Base-by-base conservation (phyloP, 1,140 invertebrate genomes). In the Penaeus chinensis region DNA sequence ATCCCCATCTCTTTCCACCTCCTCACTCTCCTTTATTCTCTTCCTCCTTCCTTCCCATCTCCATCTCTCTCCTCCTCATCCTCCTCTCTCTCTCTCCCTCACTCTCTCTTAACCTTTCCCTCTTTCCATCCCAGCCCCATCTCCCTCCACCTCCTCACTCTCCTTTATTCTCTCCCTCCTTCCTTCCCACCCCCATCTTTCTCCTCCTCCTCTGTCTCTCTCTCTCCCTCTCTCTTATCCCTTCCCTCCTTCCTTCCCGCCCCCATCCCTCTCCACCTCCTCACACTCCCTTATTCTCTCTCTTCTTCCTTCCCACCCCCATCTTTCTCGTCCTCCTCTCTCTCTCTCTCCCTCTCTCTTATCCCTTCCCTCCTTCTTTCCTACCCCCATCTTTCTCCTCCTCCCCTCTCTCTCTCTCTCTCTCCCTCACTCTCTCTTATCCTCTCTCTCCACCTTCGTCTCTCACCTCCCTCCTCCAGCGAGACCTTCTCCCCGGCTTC, bases 401-500 rank as follows among this genome's bases (percentile, higher is more conserved):
- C 78, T 61, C 16, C 8, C 19, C 3, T 10, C 16, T 11, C 16
- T 22, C 20, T 54, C 47, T 22, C 54, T 4, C 78, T 32, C 8
- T 8, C 60, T 42, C 7, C 32, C 78, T 22, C 32, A 22, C 5
- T 80, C 20, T 54, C 24, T 42, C 24, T 42, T 79, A 18, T 54
- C 24, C 47, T 24, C 47, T 18, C 22, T 65, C 80, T 61, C 69
- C 47, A 20, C 63, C 69, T n/a, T 60, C 61, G 47, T 27, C 37
- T 42, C 65, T 27, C 71, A n/a, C 69, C 42, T n/a, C 20, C 24
- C n/a, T 20, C 4, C 60, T 18, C 37, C 13, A 69, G 54, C 77
- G 77, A 69, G 27, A 77, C 66, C 37, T 78, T 42, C 61, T 63
- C 84, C 71, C 42, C 84, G 65, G 62, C 84, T 86, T 86, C 84